These are phyloP conservation scores for Aplodontia rufa DNA, from an alignment of 2,113 vertebrate genomes.

Conservation along the genomic window DNA sequence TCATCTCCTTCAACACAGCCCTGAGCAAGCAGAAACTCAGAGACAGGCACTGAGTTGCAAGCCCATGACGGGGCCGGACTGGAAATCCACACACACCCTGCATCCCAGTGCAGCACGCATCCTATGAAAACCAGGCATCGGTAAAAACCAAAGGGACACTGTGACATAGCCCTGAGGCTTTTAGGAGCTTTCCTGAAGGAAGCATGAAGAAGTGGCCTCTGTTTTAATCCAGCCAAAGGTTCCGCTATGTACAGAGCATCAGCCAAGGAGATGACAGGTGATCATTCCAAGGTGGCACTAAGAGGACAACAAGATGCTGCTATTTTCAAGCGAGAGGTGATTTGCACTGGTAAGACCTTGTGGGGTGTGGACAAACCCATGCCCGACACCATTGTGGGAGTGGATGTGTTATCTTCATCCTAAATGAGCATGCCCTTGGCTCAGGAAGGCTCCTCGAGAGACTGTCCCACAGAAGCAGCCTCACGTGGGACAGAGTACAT, in stretches of 20 bases:
- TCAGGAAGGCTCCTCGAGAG: background rate
- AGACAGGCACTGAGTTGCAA: background rate
- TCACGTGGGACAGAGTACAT: rapidly evolving
- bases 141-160: background rate
- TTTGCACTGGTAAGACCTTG: rapidly evolving
- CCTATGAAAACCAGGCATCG: background rate
- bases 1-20: background rate
- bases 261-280: background rate
- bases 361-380: background rate
- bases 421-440: background rate
- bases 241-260: background rate
- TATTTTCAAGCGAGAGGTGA: background rate
- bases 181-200: background rate
- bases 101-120: background rate
- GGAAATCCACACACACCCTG: background rate
- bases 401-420: rapidly evolving
- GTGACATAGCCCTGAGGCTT: rapidly evolving
- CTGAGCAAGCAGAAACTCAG: background rate
- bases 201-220: background rate
- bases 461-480: background rate
- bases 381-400: background rate
- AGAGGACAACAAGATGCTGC: background rate
- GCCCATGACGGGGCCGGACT: background rate
- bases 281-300: background rate
- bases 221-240: background rate